Base-by-base conservation (phyloP, 2,888 invertebrate species). In the Nycteola revayana region DNA sequence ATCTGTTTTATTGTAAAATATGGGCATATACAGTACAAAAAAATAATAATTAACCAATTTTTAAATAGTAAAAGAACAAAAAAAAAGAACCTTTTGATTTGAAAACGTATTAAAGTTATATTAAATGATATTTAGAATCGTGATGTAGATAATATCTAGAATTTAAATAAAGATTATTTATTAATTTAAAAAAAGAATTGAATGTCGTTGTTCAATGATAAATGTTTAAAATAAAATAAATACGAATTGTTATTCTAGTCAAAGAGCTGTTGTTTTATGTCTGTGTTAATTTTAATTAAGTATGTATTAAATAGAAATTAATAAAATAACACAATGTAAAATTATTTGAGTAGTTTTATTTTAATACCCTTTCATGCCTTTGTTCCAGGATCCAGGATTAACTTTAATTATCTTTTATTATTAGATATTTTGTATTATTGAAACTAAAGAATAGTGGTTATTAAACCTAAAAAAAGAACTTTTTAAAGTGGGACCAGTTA, bases 241-340 rank as follows among this genome's bases (percentile, higher is more conserved):
- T 72, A 76, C 66, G 66, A 81, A 77, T 70, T 80, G 84, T 85
- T 84, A 79, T 73, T 83, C 85, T 85, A 86, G 86, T 84, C 84
- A 82, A 62, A 64, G 70, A 75, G 74, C 73, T 81, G 80, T 77
- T 79, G 66, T 81, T 75, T 77, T 73, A 75, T 66, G 59, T 75
- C 66, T 69, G 74, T 82, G 77, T 84, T 80, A 74, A 73, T 72
- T 72, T 66, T 39, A 59, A 59, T 48, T 39, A 18, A 21, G 3
- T 21, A 44, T 60, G 46, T 59, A 50, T 51, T 59, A n/a, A n/a
- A n/a, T n/a, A 62, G 56, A 43, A 39, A 54, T 52, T 44, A 35
- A 55, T 43, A 52, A 49, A 49, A 45, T 48, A 54, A 50, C 42
- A 44, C 30, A 24, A 9, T 39, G n/a, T 42, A 34, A 49, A 27